Percentiles rank a stretch among this genome's conserved stretches.
phyloP scores from a whole-genome alignment of 2,888 invertebrate genomes.

The Ichneumoninae sp. region DNA sequence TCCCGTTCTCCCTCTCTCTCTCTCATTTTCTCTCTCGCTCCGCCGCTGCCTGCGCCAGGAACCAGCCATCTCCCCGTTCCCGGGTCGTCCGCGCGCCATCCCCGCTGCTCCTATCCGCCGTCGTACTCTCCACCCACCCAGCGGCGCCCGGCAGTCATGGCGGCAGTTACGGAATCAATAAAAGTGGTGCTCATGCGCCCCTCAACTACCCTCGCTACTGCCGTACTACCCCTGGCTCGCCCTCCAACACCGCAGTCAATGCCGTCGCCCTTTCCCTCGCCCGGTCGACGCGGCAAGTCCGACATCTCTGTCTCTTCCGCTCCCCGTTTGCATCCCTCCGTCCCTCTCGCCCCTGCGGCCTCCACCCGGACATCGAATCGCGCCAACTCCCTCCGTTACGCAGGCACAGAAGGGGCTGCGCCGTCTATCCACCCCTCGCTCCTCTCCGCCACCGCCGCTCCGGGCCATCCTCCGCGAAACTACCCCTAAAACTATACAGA shows the following conservation, averaged over 20 bases:
- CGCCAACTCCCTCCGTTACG: conserved; percentile 76
- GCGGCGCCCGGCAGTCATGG: conserved; percentile 81
- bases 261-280: conserved; percentile 68
- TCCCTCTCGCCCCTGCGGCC: conserved; percentile 62
- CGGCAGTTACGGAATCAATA: conserved; percentile 85
- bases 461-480: conserved; percentile 73
- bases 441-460: conserved; percentile 46
- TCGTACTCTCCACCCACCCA: conserved; percentile 71
- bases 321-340: conserved; percentile 47
- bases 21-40: conserved; percentile 54
- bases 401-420: conserved; percentile 52
- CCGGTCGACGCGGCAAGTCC: conserved; percentile 33
- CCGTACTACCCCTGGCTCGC: conserved; percentile 72
- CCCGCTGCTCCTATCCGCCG: conserved; percentile 69
- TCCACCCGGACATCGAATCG: conserved; percentile 78
- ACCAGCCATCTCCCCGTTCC: conserved; percentile 65
- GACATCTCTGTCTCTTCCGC: conserved; percentile 59
- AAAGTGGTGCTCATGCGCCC: conserved; percentile 85
- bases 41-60: conserved; percentile 43
- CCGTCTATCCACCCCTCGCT: conserved; percentile 72
- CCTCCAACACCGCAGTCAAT: conserved; percentile 69
- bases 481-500: conserved; percentile 82
- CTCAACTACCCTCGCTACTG: conserved; percentile 82
- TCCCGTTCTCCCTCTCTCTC: conserved; percentile 60
- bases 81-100: conserved; percentile 67